A percentile compares a stretch with the other conserved stretches of the same genome.
Conservation (phyloP, 1,140 invertebrate genomes). For the Linepithema humile region DNA sequence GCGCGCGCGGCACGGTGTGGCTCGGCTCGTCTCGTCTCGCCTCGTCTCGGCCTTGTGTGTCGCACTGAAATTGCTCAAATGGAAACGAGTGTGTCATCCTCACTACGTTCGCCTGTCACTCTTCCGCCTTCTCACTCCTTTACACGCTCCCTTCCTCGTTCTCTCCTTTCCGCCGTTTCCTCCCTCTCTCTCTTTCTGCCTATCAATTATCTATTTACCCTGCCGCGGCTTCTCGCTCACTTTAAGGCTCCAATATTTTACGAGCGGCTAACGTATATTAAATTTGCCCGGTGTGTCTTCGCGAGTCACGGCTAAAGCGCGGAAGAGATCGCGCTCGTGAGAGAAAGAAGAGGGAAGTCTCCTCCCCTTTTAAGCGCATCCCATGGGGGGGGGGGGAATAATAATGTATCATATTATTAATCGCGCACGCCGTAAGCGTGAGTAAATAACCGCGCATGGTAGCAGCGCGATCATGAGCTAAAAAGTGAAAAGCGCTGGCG, state of each 20-base stretch:
- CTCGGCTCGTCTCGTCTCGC: slow-evolving; percentile 49
- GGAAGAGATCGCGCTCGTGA: no score
- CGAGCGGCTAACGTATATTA: not conserved
- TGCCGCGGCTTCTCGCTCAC: slow-evolving; percentile 42
- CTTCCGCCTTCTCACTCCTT: slow-evolving; percentile 6
- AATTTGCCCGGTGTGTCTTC: slow-evolving; percentile 19
- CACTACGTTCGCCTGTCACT: slow-evolving; percentile 73
- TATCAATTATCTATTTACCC: not conserved
- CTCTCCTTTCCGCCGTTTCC: not conserved
- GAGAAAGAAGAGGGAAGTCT: slow-evolving; percentile 1
- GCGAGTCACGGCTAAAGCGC: not conserved
- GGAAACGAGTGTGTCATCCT: slow-evolving; percentile 78
- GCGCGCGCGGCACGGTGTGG: slow-evolving; percentile 45
- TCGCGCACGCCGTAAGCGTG: not conserved
- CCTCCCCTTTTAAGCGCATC: no score
- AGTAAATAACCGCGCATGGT: slow-evolving; percentile 29
- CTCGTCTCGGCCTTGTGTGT: slow-evolving; percentile 65
- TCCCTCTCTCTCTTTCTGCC: not conserved
- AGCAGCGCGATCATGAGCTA: slow-evolving; percentile 10
- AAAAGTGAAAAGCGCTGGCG: slow-evolving; percentile 59
- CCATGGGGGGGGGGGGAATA: not conserved
- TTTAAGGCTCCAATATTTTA: slow-evolving; percentile 26
- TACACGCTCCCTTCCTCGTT: not conserved
- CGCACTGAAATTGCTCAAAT: slow-evolving; percentile 77
- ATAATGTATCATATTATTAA: slow-evolving; percentile 25